A percentile compares a stretch with the other conserved stretches of the same genome.
phyloP scores from a whole-genome alignment of 2,888 invertebrate species.

The Tipula confusa region DNA sequence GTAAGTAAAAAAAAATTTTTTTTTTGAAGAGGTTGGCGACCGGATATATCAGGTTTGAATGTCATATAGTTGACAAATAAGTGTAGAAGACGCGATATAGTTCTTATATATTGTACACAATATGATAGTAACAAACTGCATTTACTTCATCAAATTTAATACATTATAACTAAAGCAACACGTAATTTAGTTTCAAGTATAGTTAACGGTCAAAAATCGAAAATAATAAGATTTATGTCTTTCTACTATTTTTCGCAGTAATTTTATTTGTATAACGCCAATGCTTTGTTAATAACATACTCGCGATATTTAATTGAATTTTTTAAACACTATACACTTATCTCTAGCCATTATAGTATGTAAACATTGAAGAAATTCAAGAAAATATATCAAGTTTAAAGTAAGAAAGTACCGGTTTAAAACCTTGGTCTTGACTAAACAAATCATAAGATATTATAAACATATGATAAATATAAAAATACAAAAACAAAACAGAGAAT shows the following conservation, averaged over 20 bases:
- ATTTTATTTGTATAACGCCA: neutral
- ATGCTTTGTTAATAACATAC: neutral
- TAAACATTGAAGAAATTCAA: neutral
- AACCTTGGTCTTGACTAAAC: constrained; percentile 25
- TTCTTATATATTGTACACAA: neutral
- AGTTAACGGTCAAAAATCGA: neutral
- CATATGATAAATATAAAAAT: neutral
- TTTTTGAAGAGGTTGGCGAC: constrained; percentile 16
- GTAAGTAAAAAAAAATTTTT: neutral
- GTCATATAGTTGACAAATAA: neutral
- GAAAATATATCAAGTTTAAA: constrained; percentile 6
- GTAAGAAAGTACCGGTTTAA: neutral
- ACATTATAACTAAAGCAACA: neutral
- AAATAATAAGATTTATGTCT: neutral
- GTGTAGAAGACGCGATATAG: neutral
- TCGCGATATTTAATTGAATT: neutral
- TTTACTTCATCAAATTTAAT: neutral
- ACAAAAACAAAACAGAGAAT: neutral
- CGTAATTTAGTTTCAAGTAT: too few relatives aligned
- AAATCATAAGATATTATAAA: neutral
- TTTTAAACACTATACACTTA: neutral
- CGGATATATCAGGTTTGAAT: neutral
- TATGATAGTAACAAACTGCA: neutral
- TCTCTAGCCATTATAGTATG: neutral
- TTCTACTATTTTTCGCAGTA: neutral